A percentile compares a stretch with the other conserved stretches of the same genome.
Evolutionary conservation across 64 coral and sea anemone genomes (phyloP).

Genomic region (Porites australiensis): DNA sequence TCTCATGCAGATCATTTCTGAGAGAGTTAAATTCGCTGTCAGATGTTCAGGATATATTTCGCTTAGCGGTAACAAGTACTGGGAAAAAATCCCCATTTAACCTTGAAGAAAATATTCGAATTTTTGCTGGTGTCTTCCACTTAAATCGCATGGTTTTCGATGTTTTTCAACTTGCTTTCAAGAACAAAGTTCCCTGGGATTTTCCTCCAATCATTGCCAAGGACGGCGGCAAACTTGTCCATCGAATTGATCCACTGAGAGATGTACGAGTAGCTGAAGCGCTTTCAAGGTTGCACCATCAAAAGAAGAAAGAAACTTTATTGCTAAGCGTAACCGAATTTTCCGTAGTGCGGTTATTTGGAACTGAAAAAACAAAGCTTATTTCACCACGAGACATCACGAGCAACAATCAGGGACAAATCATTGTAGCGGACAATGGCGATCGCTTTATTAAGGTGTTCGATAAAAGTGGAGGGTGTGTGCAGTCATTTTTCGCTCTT

Average conservation of each 20-base stretch:
- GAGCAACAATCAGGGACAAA: neutral
- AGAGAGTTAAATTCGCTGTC: neutral
- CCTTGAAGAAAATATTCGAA: neutral
- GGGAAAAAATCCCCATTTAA: no score
- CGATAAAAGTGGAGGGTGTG: slow-evolving; percentile 30
- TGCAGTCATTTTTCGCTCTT: slow-evolving; percentile 42
- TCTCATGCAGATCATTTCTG: neutral
- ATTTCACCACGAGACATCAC: neutral
- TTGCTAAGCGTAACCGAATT: neutral
- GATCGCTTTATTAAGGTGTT: slow-evolving; percentile 60
- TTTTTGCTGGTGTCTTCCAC: slow-evolving; percentile 26
- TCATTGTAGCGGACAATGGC: slow-evolving; percentile 55
- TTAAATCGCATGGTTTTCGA: slow-evolving; percentile 61
- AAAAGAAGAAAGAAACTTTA: neutral
- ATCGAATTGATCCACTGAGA: slow-evolving; percentile 56
- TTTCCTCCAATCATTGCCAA: slow-evolving; percentile 57
- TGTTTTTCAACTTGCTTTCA: slow-evolving; percentile 1
- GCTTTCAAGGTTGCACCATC: slow-evolving; percentile 24
- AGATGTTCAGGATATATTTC: neutral
- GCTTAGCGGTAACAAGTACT: neutral
- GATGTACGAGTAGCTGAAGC: slow-evolving; percentile 60
- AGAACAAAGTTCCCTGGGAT: slow-evolving; percentile 3
- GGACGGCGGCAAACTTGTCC: slow-evolving; percentile 26
- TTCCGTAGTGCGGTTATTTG: neutral
- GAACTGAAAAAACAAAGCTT: neutral